Conservation (phyloP, 2,113 vertebrate genomes). For the Taurulus bubalis region DNA sequence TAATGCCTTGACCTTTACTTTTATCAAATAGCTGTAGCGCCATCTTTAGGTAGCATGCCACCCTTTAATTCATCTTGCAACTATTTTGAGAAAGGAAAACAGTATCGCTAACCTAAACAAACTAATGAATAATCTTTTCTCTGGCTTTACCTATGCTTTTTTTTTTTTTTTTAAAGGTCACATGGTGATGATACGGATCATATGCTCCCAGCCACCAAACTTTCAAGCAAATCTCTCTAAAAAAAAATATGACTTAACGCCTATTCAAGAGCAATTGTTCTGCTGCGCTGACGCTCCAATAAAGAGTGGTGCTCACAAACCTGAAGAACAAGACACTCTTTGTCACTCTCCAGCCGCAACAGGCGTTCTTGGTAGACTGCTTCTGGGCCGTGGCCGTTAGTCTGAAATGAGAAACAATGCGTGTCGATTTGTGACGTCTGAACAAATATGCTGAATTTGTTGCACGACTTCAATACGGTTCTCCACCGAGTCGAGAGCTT, state of each 20-base stretch:
- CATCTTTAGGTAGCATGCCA: no score
- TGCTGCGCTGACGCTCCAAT: not conserved
- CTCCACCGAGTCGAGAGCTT: not conserved
- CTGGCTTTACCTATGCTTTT: not conserved
- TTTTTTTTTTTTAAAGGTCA: not conserved
- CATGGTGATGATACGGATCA: not conserved
- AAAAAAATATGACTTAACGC: not conserved
- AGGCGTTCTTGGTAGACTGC: constrained; percentile 92
- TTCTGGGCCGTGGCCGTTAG: constrained; percentile 89
- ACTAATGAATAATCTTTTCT: no score
- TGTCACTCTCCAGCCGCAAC: constrained; percentile 94
- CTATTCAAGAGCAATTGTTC: constrained; percentile 7
- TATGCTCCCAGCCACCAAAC: not conserved
- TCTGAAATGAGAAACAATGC: constrained; percentile 84
- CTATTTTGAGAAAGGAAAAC: no score
- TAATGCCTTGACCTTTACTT: not conserved
- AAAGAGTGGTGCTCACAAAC: constrained; percentile 75
- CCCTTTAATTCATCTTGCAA: not conserved
- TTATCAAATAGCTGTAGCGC: not conserved
- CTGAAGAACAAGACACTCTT: constrained; percentile 97
- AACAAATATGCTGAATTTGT: constrained; percentile 1
- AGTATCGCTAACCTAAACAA: no score
- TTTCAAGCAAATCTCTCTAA: not conserved
- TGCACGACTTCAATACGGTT: not conserved
- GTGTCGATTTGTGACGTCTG: constrained; percentile 2